Evolutionary conservation across 2,797 vertebrate genomes (phyloP).

Genomic region (Erethizon dorsatum): DNA sequence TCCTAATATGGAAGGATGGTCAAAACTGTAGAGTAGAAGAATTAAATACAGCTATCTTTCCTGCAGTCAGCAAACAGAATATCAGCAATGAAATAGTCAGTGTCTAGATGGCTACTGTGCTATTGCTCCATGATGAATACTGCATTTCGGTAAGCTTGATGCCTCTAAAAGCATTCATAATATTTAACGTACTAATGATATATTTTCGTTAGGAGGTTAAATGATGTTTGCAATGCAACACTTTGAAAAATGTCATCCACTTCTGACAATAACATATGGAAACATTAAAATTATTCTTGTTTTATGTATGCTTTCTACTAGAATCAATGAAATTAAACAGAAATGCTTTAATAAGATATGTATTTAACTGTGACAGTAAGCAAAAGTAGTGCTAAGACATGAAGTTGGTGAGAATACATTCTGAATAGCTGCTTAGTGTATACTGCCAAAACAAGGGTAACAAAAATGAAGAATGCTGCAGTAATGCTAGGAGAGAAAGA

Average conservation of each 20-base stretch:
- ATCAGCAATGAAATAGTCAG: neutral
- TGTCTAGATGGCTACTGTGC: neutral
- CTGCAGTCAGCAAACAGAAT: conserved; percentile 1
- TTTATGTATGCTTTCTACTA: conserved; percentile 48
- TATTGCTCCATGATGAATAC: neutral
- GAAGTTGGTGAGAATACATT: neutral
- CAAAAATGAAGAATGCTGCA: neutral
- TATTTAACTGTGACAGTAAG: conserved; percentile 34
- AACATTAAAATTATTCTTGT: conserved; percentile 21
- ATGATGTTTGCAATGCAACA: conserved; percentile 22
- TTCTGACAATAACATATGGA: conserved; percentile 33
- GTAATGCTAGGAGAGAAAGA: neutral
- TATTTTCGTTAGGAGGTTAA: conserved; percentile 33
- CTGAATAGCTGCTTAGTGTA: neutral
- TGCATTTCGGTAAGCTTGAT: neutral
- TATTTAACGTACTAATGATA: conserved; percentile 62
- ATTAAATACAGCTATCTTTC: conserved; percentile 2
- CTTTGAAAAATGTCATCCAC: conserved; percentile 29
- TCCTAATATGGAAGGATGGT: neutral
- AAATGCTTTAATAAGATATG: conserved; percentile 44
- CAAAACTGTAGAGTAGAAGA: neutral
- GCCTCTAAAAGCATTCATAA: neutral
- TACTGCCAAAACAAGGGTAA: neutral
- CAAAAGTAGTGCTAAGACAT: neutral
- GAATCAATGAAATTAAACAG: conserved; percentile 57